Percentiles rank a stretch among this genome's conserved stretches.
Evolutionary conservation across 2,797 vertebrate species (phyloP).

Genomic region (Eleutherodactylus coqui): DNA sequence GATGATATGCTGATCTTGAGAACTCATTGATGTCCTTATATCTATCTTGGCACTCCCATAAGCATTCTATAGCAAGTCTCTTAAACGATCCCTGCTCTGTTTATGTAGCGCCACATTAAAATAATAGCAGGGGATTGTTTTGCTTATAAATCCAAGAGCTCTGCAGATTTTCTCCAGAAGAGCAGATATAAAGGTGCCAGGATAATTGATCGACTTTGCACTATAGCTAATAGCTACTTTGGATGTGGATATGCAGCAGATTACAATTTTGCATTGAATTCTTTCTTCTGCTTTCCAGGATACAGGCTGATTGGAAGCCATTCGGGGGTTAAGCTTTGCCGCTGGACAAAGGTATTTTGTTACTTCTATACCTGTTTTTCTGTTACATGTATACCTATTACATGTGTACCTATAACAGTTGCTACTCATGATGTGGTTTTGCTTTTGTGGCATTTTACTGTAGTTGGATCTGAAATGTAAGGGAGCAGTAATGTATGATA

Average conservation of each 20-base stretch:
- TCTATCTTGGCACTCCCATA: background rate
- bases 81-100: background rate
- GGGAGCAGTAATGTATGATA: too few species aligned
- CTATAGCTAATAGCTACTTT: constrained; percentile 19
- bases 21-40: background rate
- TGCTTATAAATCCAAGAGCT: constrained; percentile 41
- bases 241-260: constrained; percentile 10
- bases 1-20: background rate
- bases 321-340: constrained; percentile 94
- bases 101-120: constrained; percentile 38
- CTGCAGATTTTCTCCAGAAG: constrained; percentile 42
- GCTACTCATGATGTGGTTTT: too few species aligned
- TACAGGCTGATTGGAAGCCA: constrained; percentile 95
- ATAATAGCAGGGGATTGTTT: constrained; percentile 27
- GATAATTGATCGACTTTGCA: constrained; percentile 23
- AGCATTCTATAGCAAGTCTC: background rate
- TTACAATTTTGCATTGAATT: background rate
- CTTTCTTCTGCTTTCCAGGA: constrained; percentile 74
- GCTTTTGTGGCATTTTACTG: background rate
- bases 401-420: too few species aligned
- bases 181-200: constrained; percentile 3
- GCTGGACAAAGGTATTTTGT: constrained; percentile 92
- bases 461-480: background rate
- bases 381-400: too few species aligned
- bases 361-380: background rate